A percentile compares a stretch with the other conserved stretches of the same genome.
Conservation (phyloP, 2,797 vertebrate genomes). For the Muraenolepis orangiensis region DNA sequence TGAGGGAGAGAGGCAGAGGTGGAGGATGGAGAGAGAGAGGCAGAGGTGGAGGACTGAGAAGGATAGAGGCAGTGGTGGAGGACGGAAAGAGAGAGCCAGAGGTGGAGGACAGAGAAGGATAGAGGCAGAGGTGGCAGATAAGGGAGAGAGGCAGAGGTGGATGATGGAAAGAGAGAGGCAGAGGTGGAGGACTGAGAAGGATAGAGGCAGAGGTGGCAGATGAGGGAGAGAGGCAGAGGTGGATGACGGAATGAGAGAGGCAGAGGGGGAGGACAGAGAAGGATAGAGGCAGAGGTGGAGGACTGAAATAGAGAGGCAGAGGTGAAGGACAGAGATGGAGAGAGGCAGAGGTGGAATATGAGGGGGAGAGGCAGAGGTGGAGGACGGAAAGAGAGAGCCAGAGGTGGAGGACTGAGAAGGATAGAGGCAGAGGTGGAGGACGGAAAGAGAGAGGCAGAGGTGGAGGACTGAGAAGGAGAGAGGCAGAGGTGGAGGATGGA, state of each 20-base stretch:
- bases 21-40: constrained; percentile 12
- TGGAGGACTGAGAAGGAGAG: constrained; percentile 47
- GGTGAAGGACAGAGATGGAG: constrained; percentile 25
- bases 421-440: too few species aligned
- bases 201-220: too few species aligned
- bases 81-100: constrained; percentile 4
- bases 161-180: constrained; percentile 50
- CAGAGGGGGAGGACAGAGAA: constrained; percentile 52
- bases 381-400: constrained; percentile 5
- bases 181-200: constrained; percentile 13
- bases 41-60: constrained; percentile 45
- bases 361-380: too few species aligned
- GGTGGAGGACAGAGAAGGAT: constrained; percentile 47
- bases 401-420: constrained; percentile 46
- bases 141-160: constrained; percentile 12
- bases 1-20: constrained; percentile 51
- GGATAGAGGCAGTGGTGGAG: too few species aligned
- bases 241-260: constrained; percentile 32
- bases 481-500: constrained; percentile 42
- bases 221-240: constrained; percentile 51
- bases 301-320: constrained; percentile 49
- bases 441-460: too few species aligned
- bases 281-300: constrained; percentile 25
- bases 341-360: too few species aligned
- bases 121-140: too few species aligned